phyloP scores from a whole-genome alignment of 2,113 vertebrate species.

The Nothobranchius kuhntae region DNA sequence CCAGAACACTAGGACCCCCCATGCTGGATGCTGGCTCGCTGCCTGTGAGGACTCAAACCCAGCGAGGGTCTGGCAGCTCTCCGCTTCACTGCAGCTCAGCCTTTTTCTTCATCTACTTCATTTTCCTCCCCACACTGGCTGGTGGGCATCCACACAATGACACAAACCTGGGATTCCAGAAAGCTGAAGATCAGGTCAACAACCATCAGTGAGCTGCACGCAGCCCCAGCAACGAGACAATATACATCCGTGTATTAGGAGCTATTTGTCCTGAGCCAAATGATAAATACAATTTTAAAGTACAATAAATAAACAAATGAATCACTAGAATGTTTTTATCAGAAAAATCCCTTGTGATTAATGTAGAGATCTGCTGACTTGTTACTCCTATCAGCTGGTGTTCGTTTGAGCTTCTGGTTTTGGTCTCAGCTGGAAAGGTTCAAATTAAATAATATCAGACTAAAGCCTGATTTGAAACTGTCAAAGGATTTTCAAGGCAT shows the following conservation, averaged over 20 bases:
- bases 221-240: neutral
- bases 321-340: too few species aligned
- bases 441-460: too few species aligned
- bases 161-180: neutral
- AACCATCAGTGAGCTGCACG: neutral
- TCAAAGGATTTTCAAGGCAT: too few species aligned
- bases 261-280: too few species aligned
- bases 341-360: too few species aligned
- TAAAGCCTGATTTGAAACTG: too few species aligned
- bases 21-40: constrained; percentile 49
- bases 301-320: too few species aligned
- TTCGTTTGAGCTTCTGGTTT: too few species aligned
- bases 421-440: too few species aligned
- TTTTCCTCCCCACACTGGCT: neutral
- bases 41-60: constrained; percentile 27
- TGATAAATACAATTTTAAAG: too few species aligned
- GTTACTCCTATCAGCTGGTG: too few species aligned
- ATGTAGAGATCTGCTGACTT: too few species aligned
- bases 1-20: constrained; percentile 33
- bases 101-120: constrained; percentile 35
- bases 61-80: constrained; percentile 45
- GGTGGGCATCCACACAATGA: neutral
- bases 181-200: neutral
- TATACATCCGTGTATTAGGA: neutral
- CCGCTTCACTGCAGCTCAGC: constrained; percentile 5